A percentile compares a stretch with the other conserved stretches of the same genome.
Evolutionary conservation across 2,888 invertebrate genomes (phyloP).

Genomic region (Colletes collaris): DNA sequence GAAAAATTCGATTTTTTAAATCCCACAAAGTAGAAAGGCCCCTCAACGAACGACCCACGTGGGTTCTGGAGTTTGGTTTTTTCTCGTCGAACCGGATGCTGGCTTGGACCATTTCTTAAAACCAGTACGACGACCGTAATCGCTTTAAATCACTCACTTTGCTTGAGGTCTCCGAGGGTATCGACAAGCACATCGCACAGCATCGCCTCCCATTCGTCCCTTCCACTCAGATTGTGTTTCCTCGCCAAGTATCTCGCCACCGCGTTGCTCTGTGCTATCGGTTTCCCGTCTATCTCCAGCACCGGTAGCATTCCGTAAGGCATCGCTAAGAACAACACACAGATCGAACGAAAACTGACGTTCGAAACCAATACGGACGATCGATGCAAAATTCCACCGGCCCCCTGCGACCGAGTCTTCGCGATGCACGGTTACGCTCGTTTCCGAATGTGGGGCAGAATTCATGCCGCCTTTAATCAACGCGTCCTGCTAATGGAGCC

Average conservation of each 20-base stretch:
- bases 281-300: slow-evolving; percentile 85
- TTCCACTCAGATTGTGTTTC: slow-evolving; percentile 84
- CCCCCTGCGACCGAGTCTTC: slow-evolving; percentile 1
- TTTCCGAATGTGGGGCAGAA: slow-evolving; percentile 16
- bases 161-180: slow-evolving; percentile 84
- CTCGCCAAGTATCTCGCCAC: slow-evolving; percentile 85
- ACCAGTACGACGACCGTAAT: neutral
- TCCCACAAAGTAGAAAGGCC: too few species aligned
- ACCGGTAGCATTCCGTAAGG: slow-evolving; percentile 86
- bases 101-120: neutral
- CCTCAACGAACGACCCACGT: too few species aligned
- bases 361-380: neutral
- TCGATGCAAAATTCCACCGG: slow-evolving; percentile 32
- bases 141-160: slow-evolving; percentile 80
- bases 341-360: slow-evolving; percentile 4
- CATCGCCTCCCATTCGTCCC: slow-evolving; percentile 85
- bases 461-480: slow-evolving; percentile 29
- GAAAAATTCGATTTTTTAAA: too few species aligned
- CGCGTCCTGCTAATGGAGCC: slow-evolving; percentile 14
- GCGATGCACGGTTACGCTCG: neutral
- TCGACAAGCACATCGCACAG: slow-evolving; percentile 85
- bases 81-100: too few species aligned
- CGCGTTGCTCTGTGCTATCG: slow-evolving; percentile 85
- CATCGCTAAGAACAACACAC: slow-evolving; percentile 80
- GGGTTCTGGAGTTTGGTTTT: too few species aligned